Base-by-base conservation (phyloP, 2,888 invertebrate genomes). In the Steinernema carpocapsae region DNA sequence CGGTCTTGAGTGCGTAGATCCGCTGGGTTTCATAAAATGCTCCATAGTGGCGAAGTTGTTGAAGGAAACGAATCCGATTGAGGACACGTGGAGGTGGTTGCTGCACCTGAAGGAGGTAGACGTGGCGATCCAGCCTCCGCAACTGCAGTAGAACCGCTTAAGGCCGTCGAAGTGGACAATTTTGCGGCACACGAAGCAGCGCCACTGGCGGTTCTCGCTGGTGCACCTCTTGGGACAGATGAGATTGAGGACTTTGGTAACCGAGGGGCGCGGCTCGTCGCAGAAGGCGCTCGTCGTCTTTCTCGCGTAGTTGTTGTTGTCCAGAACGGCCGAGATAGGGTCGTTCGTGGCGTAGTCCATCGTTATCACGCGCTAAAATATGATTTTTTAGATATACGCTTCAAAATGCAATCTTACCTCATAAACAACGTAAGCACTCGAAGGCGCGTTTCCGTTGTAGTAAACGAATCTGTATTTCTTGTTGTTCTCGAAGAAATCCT, bases 11-110 rank as follows among this genome's bases (percentile, higher is more conserved):
- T n/a, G n/a, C n/a, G n/a, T n/a, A n/a, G n/a, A n/a, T n/a, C n/a
- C n/a, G n/a, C n/a, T n/a, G n/a, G n/a, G n/a, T n/a, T n/a, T n/a
- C n/a, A n/a, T n/a, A n/a, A n/a, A n/a, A n/a, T n/a, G n/a, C n/a
- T n/a, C n/a, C n/a, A n/a, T n/a, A n/a, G n/a, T n/a, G n/a, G n/a
- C n/a, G n/a, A n/a, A n/a, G n/a, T n/a, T n/a, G n/a, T n/a, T n/a
- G n/a, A n/a, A n/a, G n/a, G n/a, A n/a, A n/a, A n/a, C n/a, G n/a
- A n/a, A n/a, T n/a, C n/a, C n/a, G n/a, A n/a, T n/a, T n/a, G n/a
- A n/a, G n/a, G n/a, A n/a, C n/a, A n/a, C n/a, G n/a, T 56, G 56
- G 26, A 56, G 56, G 22, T 56, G 56, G 26, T 26, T 56, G 56
- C 56, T 56, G 17, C 56, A 56, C 17, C 26, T 56, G 56, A 56